A percentile compares a stretch with the other conserved stretches of the same genome.
phyloP scores from a whole-genome alignment of 37 sponge, comb jelly and placozoan species.

The Chondrosia reniformis region DNA sequence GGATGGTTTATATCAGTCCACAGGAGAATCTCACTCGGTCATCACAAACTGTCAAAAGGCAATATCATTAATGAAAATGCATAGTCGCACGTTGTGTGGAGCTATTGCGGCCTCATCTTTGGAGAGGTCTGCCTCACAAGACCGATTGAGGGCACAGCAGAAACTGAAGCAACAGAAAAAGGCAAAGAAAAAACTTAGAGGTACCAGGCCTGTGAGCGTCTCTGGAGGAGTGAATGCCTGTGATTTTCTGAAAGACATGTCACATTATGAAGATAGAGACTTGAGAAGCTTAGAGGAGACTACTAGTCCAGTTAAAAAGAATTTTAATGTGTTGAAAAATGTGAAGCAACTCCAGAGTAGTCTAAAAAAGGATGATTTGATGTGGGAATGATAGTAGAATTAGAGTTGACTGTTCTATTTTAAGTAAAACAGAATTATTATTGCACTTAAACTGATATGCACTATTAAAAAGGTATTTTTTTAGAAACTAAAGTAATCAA shows the following conservation, averaged over 20 bases:
- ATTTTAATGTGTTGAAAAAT: conserved; percentile 33
- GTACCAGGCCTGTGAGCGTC: conserved; percentile 2
- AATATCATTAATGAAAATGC: conserved; percentile 60
- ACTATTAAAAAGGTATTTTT: too few relatives aligned
- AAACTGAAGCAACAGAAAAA: conserved; percentile 22
- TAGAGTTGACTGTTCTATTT: too few relatives aligned
- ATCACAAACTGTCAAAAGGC: conserved; percentile 64
- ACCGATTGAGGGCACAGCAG: too few relatives aligned
- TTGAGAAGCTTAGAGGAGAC: background rate
- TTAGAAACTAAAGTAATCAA: too few relatives aligned
- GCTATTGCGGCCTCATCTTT: conserved; percentile 34
- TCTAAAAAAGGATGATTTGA: conserved; percentile 52
- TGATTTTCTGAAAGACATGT: conserved; percentile 8
- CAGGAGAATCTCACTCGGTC: conserved; percentile 69
- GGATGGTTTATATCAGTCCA: conserved; percentile 29
- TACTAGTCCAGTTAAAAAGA: background rate
- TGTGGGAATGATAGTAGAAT: conserved; percentile 35
- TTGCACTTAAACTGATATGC: too few relatives aligned
- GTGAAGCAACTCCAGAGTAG: conserved; percentile 49
- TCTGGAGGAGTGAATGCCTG: background rate
- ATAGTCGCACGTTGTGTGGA: conserved; percentile 59
- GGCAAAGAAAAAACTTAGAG: background rate
- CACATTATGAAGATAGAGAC: conserved; percentile 5
- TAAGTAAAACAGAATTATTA: too few relatives aligned
- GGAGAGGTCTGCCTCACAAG: background rate